Percentiles rank a stretch among this genome's conserved stretches.
phyloP scores from a whole-genome alignment of 2,888 invertebrate species.

The Perdita meconis region DNA sequence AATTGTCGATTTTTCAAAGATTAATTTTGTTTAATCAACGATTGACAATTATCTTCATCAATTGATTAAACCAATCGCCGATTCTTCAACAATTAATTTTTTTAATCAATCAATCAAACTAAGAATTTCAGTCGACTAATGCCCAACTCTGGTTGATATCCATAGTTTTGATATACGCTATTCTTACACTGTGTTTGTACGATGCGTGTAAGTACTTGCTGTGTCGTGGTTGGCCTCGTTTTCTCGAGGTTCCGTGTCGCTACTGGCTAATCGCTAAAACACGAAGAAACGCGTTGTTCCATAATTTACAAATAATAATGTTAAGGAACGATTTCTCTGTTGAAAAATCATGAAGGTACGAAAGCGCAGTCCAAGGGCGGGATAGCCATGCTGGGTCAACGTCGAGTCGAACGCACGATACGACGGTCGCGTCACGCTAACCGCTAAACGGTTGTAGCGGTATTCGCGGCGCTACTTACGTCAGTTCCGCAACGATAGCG shows the following conservation, averaged over 20 bases:
- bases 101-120: no score
- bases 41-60: no score
- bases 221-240: conserved; percentile 3
- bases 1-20: no score
- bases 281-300: conserved; percentile 4
- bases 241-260: conserved; percentile 27
- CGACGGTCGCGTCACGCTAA: conserved; percentile 9
- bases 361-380: conserved; percentile 4
- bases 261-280: conserved; percentile 30
- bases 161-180: no score
- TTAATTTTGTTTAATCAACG: no score
- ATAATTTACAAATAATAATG: conserved; percentile 5
- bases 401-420: conserved; percentile 27
- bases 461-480: conserved; percentile 50
- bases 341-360: background rate
- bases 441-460: no score
- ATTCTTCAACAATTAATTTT: no score
- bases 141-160: no score
- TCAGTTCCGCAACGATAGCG: conserved; percentile 38
- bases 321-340: background rate
- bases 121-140: no score
- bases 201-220: conserved; percentile 7
- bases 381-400: conserved; percentile 41
- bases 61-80: no score
- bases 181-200: background rate